Evolutionary conservation across 2,797 vertebrate species (phyloP).

Genomic region (Cheracebus regulus): DNA sequence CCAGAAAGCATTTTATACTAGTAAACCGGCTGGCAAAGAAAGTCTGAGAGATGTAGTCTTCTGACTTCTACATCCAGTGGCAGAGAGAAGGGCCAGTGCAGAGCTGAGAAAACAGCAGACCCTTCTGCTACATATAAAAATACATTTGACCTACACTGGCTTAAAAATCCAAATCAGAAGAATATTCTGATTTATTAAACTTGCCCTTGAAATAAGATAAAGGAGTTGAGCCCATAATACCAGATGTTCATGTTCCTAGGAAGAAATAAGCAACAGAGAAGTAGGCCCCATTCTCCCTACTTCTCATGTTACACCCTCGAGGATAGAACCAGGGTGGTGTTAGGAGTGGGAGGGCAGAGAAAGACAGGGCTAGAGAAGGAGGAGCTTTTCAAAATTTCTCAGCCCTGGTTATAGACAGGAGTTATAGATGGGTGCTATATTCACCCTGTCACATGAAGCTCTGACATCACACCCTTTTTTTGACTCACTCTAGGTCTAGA

Average conservation of each 20-base stretch:
- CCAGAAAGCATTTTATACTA: not conserved
- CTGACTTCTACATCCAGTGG: not conserved
- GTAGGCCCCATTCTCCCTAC: not conserved
- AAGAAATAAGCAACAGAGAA: not conserved
- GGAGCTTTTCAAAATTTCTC: not conserved
- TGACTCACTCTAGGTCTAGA: not conserved
- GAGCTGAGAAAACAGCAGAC: not conserved
- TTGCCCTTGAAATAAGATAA: conserved; percentile 4
- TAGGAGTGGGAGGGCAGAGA: not conserved
- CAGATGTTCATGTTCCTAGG: not conserved
- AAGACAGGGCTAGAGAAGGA: not conserved
- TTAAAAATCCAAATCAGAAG: not conserved
- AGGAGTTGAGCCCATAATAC: not conserved
- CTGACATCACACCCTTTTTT: not conserved
- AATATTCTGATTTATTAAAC: not conserved
- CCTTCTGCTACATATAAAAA: not conserved
- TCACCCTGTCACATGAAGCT: not conserved
- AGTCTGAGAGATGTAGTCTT: not conserved
- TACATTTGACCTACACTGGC: not conserved
- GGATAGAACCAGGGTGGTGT: no score
- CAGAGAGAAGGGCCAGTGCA: not conserved
- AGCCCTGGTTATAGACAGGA: not conserved
- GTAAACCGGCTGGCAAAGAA: not conserved
- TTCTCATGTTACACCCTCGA: not conserved
- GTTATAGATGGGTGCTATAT: not conserved